Evolutionary conservation across 2,113 vertebrate genomes (phyloP).

Genomic region (Halcyon senegalensis): DNA sequence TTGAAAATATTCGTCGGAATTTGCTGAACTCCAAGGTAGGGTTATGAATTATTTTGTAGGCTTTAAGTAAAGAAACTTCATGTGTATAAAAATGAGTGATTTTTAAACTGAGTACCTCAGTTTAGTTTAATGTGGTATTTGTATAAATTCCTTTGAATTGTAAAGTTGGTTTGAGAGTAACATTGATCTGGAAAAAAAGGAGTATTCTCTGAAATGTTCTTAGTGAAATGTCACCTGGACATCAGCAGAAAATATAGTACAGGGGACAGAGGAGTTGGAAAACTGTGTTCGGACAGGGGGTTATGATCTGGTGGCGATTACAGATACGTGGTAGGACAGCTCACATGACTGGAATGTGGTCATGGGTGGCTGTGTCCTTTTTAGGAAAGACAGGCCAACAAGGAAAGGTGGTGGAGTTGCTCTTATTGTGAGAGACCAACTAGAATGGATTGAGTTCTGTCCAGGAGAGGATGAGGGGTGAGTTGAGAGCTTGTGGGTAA

Average conservation of each 20-base stretch:
- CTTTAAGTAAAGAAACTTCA: background rate
- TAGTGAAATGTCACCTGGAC: background rate
- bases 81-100: background rate
- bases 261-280: background rate
- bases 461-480: no score
- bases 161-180: background rate
- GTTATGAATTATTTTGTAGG: background rate
- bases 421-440: no score
- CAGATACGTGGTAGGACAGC: no score
- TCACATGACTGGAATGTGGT: no score
- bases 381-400: no score
- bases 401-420: no score
- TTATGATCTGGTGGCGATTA: no score
- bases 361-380: no score
- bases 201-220: background rate
- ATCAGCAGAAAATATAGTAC: background rate
- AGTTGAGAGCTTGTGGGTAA: no score
- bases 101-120: fast-evolving
- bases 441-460: no score
- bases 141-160: background rate
- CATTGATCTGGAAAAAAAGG: background rate
- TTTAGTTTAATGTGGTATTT: background rate
- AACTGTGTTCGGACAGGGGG: no score
- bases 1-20: slow-evolving; percentile 76
- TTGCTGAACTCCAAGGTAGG: slow-evolving; percentile 79